These are phyloP conservation scores for Acanthoscelides obtectus DNA, from an alignment of 2,888 invertebrate genomes.

Conservation along the genomic window DNA sequence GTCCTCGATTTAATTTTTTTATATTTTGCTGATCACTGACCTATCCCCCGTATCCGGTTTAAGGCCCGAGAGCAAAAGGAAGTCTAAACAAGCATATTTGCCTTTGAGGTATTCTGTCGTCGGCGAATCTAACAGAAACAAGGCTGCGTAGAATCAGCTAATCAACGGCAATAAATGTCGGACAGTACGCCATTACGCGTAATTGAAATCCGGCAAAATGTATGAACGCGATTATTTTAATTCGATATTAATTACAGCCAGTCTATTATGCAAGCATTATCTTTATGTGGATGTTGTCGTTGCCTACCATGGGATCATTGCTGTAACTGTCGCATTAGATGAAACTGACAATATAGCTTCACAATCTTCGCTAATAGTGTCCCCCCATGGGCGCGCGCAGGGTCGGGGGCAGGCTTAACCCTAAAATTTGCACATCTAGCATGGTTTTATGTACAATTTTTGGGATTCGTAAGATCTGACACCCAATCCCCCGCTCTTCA, in stretches of 20 bases:
- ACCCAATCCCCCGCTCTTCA: too few relatives aligned
- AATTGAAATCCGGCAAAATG: constrained; percentile 21
- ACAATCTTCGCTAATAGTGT: not conserved
- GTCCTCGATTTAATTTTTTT: too few relatives aligned
- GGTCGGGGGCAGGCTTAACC: too few relatives aligned
- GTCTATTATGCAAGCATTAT: constrained; percentile 22
- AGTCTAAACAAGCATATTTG: constrained; percentile 18
- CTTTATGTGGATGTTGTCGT: constrained; percentile 11
- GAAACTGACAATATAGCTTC: not conserved
- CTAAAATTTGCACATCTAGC: too few relatives aligned
- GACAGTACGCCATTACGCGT: constrained; percentile 18
- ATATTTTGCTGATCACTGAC: too few relatives aligned
- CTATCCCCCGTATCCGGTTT: too few relatives aligned
- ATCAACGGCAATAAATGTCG: constrained; percentile 30
- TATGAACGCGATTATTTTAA: constrained; percentile 22
- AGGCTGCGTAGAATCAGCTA: constrained; percentile 17
- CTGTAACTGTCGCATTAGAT: not conserved
- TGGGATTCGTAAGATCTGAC: too few relatives aligned
- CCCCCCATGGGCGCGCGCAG: too few relatives aligned
- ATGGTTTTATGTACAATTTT: too few relatives aligned
- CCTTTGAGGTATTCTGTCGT: constrained; percentile 15
- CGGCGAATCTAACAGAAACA: constrained; percentile 14
- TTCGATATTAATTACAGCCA: constrained; percentile 28
- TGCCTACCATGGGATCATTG: not conserved
- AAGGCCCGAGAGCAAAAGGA: too few relatives aligned